Evolutionary conservation across 2,888 invertebrate genomes (phyloP), one percentile per base, ranked within the genome.

Genomic region (Hydroisotoma schaefferi): DNA sequence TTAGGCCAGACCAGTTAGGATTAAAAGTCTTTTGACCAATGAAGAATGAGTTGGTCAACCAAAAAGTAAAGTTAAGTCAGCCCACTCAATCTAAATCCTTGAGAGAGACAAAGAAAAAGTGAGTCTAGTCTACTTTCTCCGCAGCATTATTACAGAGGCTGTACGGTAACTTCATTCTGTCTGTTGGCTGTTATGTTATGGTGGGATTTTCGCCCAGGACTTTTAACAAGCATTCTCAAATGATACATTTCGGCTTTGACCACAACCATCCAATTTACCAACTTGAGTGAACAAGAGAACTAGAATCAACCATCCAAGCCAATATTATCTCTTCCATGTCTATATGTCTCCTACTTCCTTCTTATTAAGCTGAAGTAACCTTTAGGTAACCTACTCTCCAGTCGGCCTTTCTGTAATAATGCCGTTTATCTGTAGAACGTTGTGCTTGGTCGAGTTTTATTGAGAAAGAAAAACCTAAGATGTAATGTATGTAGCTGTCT

Each of bases 1-100:
- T n/a, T n/a, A n/a, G n/a, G n/a, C n/a, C n/a, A n/a, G n/a, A n/a
- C n/a, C n/a, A n/a, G n/a, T n/a, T n/a, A n/a, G 52, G 52, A 52
- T 52, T 52, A 52, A 52, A 52, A 52, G 52, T 52, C 52, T 29
- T 52, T 52, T 52, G 52, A 52, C 52, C 52, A 52, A 33, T 33
- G 29, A 29, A 52, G 29, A 33, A 29, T 52, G 23, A 22, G 12
- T 52, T 37, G 52, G 52, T 52, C 52, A 52, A 52, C 52, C 52
- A 52, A 29, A 37, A 52, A 52, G 52, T 52, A 33, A 52, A 52
- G 52, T 52, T 52, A 52, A 52, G 52, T 52, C 52, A 15, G 37
- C 6, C 52, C 33, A 52, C 52, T 52, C 52, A 52, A 52, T 52
- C 52, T 52, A 52, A 52, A 52, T 52, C 52, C 52, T 18, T 22